These are phyloP conservation scores for Agrilus cyanescens DNA, from an alignment of 2,888 invertebrate genomes.

Conservation along the genomic window DNA sequence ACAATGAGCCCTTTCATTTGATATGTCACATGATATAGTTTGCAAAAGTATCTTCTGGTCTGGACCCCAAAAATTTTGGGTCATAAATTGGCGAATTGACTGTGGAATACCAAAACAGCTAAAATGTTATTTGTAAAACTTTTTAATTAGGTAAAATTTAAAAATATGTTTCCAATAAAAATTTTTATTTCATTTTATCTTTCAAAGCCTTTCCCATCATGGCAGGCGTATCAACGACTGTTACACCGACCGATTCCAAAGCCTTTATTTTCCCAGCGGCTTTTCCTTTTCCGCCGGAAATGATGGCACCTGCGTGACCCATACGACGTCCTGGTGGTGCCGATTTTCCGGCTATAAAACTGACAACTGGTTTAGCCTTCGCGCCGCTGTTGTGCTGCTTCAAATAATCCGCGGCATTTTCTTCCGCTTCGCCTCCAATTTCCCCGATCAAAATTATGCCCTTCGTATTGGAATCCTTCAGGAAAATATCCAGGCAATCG, in stretches of 20 bases:
- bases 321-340: constrained; percentile 95
- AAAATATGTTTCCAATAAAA: background rate
- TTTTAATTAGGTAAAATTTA: too few species aligned
- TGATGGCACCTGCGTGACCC: constrained; percentile 99
- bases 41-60: too few species aligned
- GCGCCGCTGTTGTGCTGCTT: constrained; percentile 62
- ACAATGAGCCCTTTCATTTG: too few species aligned
- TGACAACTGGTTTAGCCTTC: constrained; percentile 88
- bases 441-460: constrained; percentile 98
- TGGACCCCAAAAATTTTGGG: too few species aligned
- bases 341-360: constrained; percentile 94
- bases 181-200: constrained; percentile 35
- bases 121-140: too few species aligned
- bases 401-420: constrained; percentile 84
- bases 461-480: constrained; percentile 81
- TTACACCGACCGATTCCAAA: constrained; percentile 75
- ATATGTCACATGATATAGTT: too few species aligned
- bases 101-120: too few species aligned
- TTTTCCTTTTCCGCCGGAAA: constrained; percentile 93
- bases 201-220: constrained; percentile 76
- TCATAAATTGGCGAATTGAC: too few species aligned
- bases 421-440: constrained; percentile 89
- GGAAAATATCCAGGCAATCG: constrained; percentile 88
- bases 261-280: constrained; percentile 93
- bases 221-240: constrained; percentile 83